phyloP scores from a whole-genome alignment of 2,888 invertebrate species.

The Aphrophora alni region DNA sequence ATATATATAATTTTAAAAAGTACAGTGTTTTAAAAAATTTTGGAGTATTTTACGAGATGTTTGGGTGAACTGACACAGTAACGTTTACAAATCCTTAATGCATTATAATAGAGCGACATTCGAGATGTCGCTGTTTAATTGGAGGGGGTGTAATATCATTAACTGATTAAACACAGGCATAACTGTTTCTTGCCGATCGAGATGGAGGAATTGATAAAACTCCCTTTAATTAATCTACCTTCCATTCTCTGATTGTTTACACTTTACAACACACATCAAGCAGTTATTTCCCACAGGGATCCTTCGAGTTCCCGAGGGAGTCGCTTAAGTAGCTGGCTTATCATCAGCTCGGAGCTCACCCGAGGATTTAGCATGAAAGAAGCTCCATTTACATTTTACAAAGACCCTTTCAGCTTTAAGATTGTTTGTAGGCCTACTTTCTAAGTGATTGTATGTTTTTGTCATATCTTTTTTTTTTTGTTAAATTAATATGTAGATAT shows the following conservation, averaged over 20 bases:
- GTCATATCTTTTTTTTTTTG: neutral
- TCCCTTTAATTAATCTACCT: neutral
- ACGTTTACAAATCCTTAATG: too few relatives aligned
- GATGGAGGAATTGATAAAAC: neutral
- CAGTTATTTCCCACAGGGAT: neutral
- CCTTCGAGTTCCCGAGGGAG: neutral
- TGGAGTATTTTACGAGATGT: too few relatives aligned
- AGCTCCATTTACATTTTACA: neutral
- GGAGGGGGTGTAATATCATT: neutral
- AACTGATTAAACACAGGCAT: neutral
- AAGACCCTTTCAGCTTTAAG: neutral
- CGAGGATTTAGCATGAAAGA: neutral
- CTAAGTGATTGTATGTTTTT: neutral
- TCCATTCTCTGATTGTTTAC: neutral
- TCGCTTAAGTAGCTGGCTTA: neutral
- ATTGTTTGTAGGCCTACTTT: neutral
- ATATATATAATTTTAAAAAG: too few relatives aligned
- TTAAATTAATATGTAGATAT: neutral
- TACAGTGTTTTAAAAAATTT: too few relatives aligned
- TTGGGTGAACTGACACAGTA: too few relatives aligned
- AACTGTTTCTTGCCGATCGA: neutral
- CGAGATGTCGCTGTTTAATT: too few relatives aligned
- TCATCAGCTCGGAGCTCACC: neutral
- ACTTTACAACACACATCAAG: conserved; percentile 4
- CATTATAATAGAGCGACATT: too few relatives aligned